phyloP scores from a whole-genome alignment of 2,113 vertebrate genomes.

The cat (Felis catus) region F.catus_Fca126_mat1.0 CM031423.1:24284001-24284500 shows the following conservation, averaged over 20 bases:
- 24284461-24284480: background rate
- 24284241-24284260: background rate
- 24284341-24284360: background rate
- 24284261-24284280: background rate
- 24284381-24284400: background rate
- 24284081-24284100: background rate
- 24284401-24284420: conserved; percentile 24
- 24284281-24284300: background rate
- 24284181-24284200: background rate
- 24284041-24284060: background rate
- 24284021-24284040: background rate
- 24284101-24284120: conserved; percentile 21
- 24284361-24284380: background rate
- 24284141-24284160: background rate
- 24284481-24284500: background rate
- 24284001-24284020: background rate
- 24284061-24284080: background rate
- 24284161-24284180: conserved; percentile 31
- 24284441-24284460: background rate
- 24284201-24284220: background rate
- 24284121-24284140: conserved; percentile 39
- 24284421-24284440: background rate
- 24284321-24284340: background rate
- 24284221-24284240: background rate
- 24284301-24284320: background rate